Base-by-base conservation (phyloP, 2,113 vertebrate genomes). In the Colistium nudipinnis region DNA sequence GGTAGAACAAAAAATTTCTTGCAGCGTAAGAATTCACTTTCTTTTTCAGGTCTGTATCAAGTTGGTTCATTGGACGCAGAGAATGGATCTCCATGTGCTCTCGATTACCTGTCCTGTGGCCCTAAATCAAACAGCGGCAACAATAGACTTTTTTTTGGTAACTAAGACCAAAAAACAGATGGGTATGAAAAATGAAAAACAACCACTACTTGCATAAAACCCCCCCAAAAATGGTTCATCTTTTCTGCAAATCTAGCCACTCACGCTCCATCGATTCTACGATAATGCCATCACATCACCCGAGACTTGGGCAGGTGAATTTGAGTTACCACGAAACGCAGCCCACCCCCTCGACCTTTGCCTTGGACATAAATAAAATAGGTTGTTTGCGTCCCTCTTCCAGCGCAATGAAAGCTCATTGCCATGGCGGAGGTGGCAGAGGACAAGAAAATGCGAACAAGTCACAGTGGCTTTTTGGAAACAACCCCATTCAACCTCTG, bases 21-120 rank as follows among this genome's bases (percentile, higher is more conserved):
- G 33, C 61, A 31, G 38, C 2, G 1, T 30, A 54, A 47, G 25
- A 74, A 80, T 59, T 66, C 38, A 13, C 35, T 66, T 25, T 12
- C 14, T 14, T 5, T 14, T 25, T 22, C 0, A 22, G 24, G 12
- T 41, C 54, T 69, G 45, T 38, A 43, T 45, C 25, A 47, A 38
- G 62, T 43, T 38, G 53, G 8, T 53, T 70, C 17, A 12, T n/a
- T n/a, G n/a, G n/a, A n/a, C n/a, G n/a, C n/a, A n/a, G 20, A 70
- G 41, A 31, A 44, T 52, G 57, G 14, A 39, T 7, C 33, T 11
- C 70, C 86, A 91, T 80, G 78, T 92, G 91, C 53, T 84, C 80
- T 33, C 53, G 25, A 87, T 90, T 83, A 86, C 77, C 86, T 88
- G 74, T 67, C 16, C 61, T 19, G 27, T 80, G 76, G 87, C 79